A percentile compares a stretch with the other conserved stretches of the same genome.
These are phyloP conservation scores for Drosophila yooni DNA, from an alignment of 2,888 invertebrate species.

Conservation along the genomic window DNA sequence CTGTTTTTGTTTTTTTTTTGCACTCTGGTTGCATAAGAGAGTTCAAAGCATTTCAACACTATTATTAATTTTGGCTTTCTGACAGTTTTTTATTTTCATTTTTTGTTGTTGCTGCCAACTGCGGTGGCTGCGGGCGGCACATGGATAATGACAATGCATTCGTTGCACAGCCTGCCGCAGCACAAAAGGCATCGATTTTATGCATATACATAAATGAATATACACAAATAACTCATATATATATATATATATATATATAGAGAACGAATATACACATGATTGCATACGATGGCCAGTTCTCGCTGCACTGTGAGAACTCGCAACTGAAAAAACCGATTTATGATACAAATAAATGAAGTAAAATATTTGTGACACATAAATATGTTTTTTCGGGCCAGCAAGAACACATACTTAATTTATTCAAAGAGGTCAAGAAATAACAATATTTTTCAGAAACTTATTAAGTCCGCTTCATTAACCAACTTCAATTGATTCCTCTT, in stretches of 20 bases:
- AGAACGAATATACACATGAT: conserved; percentile 17
- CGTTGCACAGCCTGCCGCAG: conserved; percentile 39
- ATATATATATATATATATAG: conserved; percentile 4
- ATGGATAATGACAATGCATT: conserved; percentile 60
- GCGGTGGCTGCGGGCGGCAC: conserved; percentile 10
- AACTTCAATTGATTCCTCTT: not conserved
- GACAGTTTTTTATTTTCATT: conserved; percentile 3
- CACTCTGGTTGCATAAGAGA: conserved; percentile 51
- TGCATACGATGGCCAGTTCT: conserved; percentile 1
- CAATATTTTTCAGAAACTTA: not conserved
- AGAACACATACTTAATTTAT: not conserved
- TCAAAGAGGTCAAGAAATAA: too few species aligned
- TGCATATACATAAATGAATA: conserved; percentile 15
- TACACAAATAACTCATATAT: conserved; percentile 8
- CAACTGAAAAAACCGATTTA: not conserved
- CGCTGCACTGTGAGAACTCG: conserved; percentile 18
- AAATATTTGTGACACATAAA: not conserved
- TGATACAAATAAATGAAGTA: not conserved
- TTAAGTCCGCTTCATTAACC: not conserved
- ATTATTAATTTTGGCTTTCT: conserved; percentile 61
- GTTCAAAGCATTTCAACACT: conserved; percentile 55
- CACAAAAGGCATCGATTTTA: conserved; percentile 35
- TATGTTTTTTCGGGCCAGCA: not conserved
- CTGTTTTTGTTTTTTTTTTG: conserved; percentile 21
- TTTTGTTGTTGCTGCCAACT: not conserved